Base-by-base conservation (phyloP, 2,797 vertebrate genomes). In the Bovichtus diacanthus region DNA sequence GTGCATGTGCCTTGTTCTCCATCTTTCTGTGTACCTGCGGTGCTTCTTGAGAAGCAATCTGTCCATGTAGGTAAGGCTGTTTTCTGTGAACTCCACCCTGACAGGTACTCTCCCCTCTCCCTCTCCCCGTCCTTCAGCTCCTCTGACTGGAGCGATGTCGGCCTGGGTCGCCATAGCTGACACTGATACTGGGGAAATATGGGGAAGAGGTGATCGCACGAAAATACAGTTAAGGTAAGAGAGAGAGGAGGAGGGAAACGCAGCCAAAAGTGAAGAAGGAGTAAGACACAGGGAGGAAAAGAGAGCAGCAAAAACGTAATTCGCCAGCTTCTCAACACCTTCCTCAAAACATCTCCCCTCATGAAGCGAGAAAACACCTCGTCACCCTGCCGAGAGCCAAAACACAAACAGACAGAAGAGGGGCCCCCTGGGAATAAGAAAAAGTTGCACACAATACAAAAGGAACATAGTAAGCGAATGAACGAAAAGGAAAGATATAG, bases 41-140 rank as follows among this genome's bases (percentile, higher is more conserved):
- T 97, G 93, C 65, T 96, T 98, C 88, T 97, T 99, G 63, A 99
- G 95, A 76, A 97, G 93, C 63, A 99, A 93, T 85, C 95, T 97
- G 85, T 99, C 97, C 96, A 97, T 89, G 85, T 98, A 98, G 76
- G 90, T 96, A 63, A 98, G 86, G 68, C 93, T 93, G 47, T 91
- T 91, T 80, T 95, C 88, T 81, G 86, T 94, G 92, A 99, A 98
- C 83, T 96, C 93, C 90, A 98, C 92, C 9, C 89, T 90, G 87
- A 97, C n/a, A 54, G 92, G 86, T 50, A 93, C 81, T 69, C 89
- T 90, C 65, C 11, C 38, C 74, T 84, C 77, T 86, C 79, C 83
- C 12, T 47, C 64, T 78, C 19, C 88, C 73, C 9, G 55, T 80
- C 72, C 75, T 73, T 83, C 63, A 74, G 68, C 36, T 66, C 55